Evolutionary conservation across 2,888 invertebrate genomes (phyloP), one percentile per base, ranked within the genome.

Genomic region (Cetonia aurata): DNA sequence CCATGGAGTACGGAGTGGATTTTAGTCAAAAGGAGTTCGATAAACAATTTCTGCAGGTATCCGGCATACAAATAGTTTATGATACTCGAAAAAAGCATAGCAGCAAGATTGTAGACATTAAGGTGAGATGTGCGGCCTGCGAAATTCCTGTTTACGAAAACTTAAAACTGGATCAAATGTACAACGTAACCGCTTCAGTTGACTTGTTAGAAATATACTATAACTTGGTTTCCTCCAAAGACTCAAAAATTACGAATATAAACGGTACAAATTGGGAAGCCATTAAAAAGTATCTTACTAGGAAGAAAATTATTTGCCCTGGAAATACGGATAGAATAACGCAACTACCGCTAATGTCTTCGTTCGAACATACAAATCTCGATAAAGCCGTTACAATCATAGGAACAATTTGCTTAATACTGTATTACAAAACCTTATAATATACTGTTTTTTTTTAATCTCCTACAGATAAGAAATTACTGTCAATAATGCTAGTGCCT

Each of bases 31-130:
- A 9, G 15, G 60, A 17, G 13, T 3, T 9, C 9, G 37, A n/a
- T 0, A 17, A 60, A 0, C 91, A 90, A 73, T 96, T 95, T 79
- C 85, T 96, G 3, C 96, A 96, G 85, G 86, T 92, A 68, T 94
- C 96, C 13, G 96, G 96, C 1, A 75, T 93, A 9, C 87, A 86
- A 77, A 91, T 95, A 0, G 85, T 86, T 1, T 94, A 92, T 77
- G 89, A 96, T 83, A 83, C 92, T 17, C 83, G 83, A 0, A 86
- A 87, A 73, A 87, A 88, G 0, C 81, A 86, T 0, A 91, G 92
- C 1, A 83, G 86, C 0, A 87, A 94, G 77, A 92, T 96, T 0
- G 81, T 86, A 0, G 87, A 87, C 0, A 89, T 90, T 0, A 81
- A 87, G 71, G 89, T 89, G 0, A 86, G 90, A 3, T 96, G 96